Base-by-base conservation (phyloP, 2,797 vertebrate species). In the Paguma larvata region DNA sequence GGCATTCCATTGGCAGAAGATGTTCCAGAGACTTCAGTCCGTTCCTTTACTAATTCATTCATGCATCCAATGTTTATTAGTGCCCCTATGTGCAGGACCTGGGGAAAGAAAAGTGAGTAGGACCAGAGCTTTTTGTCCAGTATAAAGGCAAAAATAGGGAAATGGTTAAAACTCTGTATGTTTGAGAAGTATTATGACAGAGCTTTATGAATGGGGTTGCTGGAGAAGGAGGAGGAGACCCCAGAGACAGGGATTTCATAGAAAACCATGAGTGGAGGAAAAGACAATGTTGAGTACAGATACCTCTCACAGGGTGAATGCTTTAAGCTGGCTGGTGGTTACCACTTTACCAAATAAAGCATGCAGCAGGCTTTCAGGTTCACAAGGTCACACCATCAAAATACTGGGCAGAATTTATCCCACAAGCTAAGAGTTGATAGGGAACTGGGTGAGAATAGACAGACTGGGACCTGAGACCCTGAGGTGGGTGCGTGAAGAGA, bases 21-120 rank as follows among this genome's bases (percentile, higher is more conserved):
- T 82, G 18, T 59, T 94, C 13, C 63, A 83, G 44, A 88, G 21
- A 82, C 15, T 70, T 96, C n/a, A 30, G 5, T 94, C 67, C 14
- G 59, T 62, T 92, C 68, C 44, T 91, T 94, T 88, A 68, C 63
- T 75, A 78, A 92, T 79, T 70, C 51, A 80, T 79, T 95, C 46
- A 92, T 84, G 91, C 89, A 85, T 78, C 38, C 83, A 34, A 38
- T 79, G 27, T 85, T 87, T 83, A 77, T 84, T 83, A 72, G 48
- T 63, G n/a, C 34, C 34, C 53, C 19, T 78, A 59, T 41, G 53
- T 88, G 27, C 30, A 88, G 34, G 51, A 85, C 77, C 25, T 32
- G 34, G 14, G 7, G 53, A 93, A 48, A 93, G 38, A 92, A 90
- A 95, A 90, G 51, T 46, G 67, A 92, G 30, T 48, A 86, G 38